These are phyloP conservation scores for Neodiprion lecontei DNA, from an alignment of 1,140 invertebrate genomes.

Conservation along the genomic window DNA sequence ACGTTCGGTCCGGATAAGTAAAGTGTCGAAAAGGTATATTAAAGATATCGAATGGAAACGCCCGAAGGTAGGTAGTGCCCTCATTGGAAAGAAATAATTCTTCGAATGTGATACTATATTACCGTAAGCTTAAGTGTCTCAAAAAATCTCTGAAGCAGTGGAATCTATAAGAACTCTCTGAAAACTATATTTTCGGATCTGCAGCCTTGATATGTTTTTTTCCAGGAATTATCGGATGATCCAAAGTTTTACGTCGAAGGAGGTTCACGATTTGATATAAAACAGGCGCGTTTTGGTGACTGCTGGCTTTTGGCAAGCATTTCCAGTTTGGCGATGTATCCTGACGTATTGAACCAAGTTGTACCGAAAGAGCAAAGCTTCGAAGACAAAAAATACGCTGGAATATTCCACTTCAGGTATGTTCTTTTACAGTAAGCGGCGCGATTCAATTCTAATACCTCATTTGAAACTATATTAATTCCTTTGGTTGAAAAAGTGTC, in stretches of 20 bases:
- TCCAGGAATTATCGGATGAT: slow-evolving; percentile 63
- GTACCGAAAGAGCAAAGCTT: slow-evolving; percentile 96
- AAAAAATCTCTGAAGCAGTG: no score
- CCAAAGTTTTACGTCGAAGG: slow-evolving; percentile 94
- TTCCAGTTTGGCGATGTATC: slow-evolving; percentile 91
- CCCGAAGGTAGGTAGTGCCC: slow-evolving; percentile 67
- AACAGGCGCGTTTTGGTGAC: slow-evolving; percentile 96
- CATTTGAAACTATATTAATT: slow-evolving; percentile 4
- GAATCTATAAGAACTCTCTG: neutral
- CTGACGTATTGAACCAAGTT: slow-evolving; percentile 89
- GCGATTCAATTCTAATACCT: neutral
- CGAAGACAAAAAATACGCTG: slow-evolving; percentile 85
- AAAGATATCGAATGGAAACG: slow-evolving; percentile 75
- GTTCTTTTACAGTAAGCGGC: neutral
- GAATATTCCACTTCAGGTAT: slow-evolving; percentile 91
- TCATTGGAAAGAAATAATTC: neutral
- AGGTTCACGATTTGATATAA: slow-evolving; percentile 94
- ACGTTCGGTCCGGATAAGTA: slow-evolving; percentile 59
- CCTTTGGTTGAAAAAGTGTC: no score
- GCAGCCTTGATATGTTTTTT: neutral
- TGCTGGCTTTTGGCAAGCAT: slow-evolving; percentile 97
- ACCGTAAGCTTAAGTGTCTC: neutral
- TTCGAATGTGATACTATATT: neutral
- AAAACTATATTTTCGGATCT: no score
- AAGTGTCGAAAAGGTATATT: no score